Evolutionary conservation across 2,888 invertebrate genomes (phyloP).

Genomic region (Leptopterna dolabrata): DNA sequence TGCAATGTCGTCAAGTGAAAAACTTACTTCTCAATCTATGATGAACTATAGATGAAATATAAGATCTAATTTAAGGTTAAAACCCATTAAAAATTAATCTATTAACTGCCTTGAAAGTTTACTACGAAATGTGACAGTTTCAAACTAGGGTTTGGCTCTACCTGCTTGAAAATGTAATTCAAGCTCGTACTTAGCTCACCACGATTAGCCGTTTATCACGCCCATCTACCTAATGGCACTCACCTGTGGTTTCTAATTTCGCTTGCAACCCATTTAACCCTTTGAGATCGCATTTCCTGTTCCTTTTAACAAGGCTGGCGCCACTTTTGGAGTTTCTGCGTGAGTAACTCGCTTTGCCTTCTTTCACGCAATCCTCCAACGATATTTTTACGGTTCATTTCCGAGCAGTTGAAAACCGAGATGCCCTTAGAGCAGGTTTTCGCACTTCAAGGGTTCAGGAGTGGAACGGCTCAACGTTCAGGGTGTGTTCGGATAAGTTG

Average conservation of each 20-base stretch:
- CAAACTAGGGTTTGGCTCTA: neutral
- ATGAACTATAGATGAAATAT: too few species aligned
- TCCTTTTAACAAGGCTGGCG: conserved; percentile 25
- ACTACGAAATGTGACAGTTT: too few species aligned
- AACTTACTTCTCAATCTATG: too few species aligned
- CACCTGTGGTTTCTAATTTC: conserved; percentile 39
- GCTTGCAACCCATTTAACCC: conserved; percentile 40
- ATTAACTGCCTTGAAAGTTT: too few species aligned
- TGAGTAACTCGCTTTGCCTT: neutral
- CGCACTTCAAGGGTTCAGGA: neutral
- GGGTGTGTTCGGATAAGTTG: neutral
- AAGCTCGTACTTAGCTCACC: neutral
- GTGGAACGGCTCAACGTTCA: neutral
- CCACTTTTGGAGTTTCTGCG: neutral
- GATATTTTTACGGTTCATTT: neutral
- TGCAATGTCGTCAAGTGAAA: too few species aligned
- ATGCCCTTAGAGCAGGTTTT: neutral
- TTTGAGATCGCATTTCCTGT: conserved; percentile 33
- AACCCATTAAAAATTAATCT: too few species aligned
- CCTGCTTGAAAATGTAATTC: neutral
- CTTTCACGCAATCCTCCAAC: neutral
- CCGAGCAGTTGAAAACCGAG: neutral
- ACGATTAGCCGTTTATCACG: neutral
- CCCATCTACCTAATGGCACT: conserved; percentile 28
- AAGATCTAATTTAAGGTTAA: too few species aligned